Evolutionary conservation across 2,113 vertebrate species (phyloP).

Genomic region (Oryzias woworae): DNA sequence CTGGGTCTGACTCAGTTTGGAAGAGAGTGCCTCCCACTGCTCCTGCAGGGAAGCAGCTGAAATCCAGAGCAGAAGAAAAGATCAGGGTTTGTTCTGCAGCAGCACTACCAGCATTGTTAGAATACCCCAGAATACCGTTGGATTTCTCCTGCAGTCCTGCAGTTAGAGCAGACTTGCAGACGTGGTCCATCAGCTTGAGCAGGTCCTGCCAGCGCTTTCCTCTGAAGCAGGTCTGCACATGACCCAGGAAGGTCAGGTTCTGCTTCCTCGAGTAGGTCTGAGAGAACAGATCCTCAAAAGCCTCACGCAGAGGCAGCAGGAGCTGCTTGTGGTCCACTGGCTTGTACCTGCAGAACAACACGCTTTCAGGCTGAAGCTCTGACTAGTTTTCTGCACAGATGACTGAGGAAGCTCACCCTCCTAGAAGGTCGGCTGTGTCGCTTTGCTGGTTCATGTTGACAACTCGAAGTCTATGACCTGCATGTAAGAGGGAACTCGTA

Average conservation of each 20-base stretch:
- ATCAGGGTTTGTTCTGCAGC: not conserved
- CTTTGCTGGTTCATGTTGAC: conserved; percentile 99
- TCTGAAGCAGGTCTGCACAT: conserved; percentile 94
- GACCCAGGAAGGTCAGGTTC: conserved; percentile 93
- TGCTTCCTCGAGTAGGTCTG: conserved; percentile 96
- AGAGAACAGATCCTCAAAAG: conserved; percentile 93
- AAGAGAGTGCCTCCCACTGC: conserved; percentile 89
- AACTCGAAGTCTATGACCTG: conserved; percentile 88
- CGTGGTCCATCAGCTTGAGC: conserved; percentile 94
- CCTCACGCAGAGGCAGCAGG: conserved; percentile 89
- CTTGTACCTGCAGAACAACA: conserved; percentile 82
- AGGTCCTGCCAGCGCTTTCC: conserved; percentile 94
- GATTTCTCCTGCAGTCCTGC: conserved; percentile 83
- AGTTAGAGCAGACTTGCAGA: conserved; percentile 87
- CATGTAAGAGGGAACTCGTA: not conserved
- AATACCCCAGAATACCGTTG: conserved; percentile 73
- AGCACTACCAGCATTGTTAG: no score
- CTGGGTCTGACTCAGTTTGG: conserved; percentile 88
- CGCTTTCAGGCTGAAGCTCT: not conserved
- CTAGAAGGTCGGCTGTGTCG: conserved; percentile 93
- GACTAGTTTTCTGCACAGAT: not conserved
- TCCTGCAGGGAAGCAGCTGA: conserved; percentile 84
- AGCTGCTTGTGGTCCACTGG: conserved; percentile 93
- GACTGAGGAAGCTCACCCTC: conserved; percentile 82
- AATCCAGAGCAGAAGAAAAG: conserved; percentile 8